Conservation (phyloP, 2,797 vertebrate species). For the Mus caroli region DNA sequence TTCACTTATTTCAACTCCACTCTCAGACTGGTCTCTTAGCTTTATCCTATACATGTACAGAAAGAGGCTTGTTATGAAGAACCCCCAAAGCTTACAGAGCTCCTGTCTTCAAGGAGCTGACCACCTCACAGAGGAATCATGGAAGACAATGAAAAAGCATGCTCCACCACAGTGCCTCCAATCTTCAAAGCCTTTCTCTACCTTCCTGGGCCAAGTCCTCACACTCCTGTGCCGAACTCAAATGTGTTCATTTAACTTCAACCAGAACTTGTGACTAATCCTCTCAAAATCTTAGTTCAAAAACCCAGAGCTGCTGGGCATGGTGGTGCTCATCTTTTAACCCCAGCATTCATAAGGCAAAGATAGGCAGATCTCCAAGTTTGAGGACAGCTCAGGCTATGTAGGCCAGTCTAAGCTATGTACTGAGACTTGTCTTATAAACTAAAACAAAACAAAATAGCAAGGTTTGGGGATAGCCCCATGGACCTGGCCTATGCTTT, state of each 20-base stretch:
- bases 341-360: neutral
- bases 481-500: neutral
- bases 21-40: neutral
- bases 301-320: neutral
- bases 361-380: neutral
- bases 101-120: constrained; percentile 5
- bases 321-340: neutral
- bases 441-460: neutral
- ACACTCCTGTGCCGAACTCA: neutral
- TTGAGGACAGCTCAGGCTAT: neutral
- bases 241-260: neutral
- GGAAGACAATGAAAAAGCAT: neutral
- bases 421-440: neutral
- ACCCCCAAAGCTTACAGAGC: neutral
- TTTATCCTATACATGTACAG: neutral
- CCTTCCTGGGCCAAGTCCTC: neutral
- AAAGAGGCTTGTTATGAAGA: neutral
- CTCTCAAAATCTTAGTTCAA: neutral
- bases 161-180: neutral
- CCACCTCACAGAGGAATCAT: neutral
- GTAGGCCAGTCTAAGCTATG: neutral
- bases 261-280: neutral
- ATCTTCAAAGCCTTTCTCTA: neutral
- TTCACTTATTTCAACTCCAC: constrained; percentile 21
- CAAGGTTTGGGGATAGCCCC: neutral